Percentiles rank a stretch among this genome's conserved stretches.
Evolutionary conservation across 2,888 invertebrate genomes (phyloP).

Genomic region (Hypolimnas misippus): DNA sequence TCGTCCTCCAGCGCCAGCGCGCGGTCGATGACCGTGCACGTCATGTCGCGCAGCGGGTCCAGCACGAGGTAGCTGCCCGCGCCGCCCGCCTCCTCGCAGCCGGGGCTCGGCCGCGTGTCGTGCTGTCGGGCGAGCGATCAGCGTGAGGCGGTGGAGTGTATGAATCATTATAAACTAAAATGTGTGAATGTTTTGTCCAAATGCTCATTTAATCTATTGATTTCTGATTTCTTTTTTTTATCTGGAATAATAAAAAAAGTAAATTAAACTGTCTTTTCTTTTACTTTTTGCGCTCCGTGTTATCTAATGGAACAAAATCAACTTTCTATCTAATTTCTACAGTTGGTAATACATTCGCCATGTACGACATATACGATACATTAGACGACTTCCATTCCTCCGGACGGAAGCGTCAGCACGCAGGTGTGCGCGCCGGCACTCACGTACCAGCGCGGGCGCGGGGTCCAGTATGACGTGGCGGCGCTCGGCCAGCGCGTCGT

Average conservation of each 20-base stretch:
- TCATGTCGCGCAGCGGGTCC: conserved; percentile 61
- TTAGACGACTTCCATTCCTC: no score
- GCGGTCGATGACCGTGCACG: conserved; percentile 65
- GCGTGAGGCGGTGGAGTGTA: background rate
- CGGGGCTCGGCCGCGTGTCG: conserved; percentile 5
- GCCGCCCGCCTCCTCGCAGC: background rate
- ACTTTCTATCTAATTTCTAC: no score
- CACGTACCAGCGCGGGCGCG: conserved; percentile 35
- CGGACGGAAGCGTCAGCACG: no score
- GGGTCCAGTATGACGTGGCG: conserved; percentile 61
- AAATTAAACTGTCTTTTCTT: no score
- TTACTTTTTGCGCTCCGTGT: no score
- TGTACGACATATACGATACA: no score
- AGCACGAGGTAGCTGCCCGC: conserved; percentile 62
- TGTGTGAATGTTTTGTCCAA: background rate
- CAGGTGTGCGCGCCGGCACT: background rate
- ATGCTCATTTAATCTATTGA: no score
- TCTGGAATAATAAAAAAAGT: no score
- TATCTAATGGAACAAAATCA: no score
- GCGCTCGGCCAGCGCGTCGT: conserved; percentile 60
- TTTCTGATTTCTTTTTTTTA: no score
- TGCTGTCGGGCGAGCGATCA: conserved; percentile 1
- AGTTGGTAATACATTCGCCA: no score
- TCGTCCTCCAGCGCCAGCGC: conserved; percentile 54
- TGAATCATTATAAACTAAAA: background rate